Base-by-base conservation (phyloP, 2,113 vertebrate species). In the Ciconia maguari region DNA sequence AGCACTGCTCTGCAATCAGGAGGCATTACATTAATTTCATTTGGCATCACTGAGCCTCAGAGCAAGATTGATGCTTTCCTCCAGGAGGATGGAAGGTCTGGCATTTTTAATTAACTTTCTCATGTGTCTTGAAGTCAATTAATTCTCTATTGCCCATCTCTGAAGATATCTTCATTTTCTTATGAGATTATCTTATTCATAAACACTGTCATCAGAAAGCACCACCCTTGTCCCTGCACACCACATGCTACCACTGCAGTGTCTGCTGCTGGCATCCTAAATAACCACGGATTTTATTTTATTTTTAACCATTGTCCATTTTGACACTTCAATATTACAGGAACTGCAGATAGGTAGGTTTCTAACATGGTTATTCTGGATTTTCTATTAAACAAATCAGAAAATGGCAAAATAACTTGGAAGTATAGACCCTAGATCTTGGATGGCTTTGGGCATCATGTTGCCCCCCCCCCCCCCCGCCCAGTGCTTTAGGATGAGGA, bases 381-480 rank as follows among this genome's bases (percentile, higher is more conserved):
- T 15, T 83, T 88, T 48, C 52, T 84, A 38, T 76, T 52, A 57
- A 81, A 60, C 2, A 62, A 34, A 55, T 58, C 36, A 46, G 48
- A 87, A 95, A 85, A 66, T 16, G 6, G 46, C 13, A 81, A 80
- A 74, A 71, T 27, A 26, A 42, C 9, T 76, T 68, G 38, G 69
- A 16, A n/a, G 26, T 29, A n/a, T 5, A 81, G n/a, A 58, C 48
- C 11, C 51, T 20, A 41, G 9, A 54, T 17, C 19, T 74, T 36
- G 42, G 12, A 25, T 51, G 15, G 25, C 9, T 58, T 27, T 38
- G 29, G 66, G 29, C 42, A 64, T 46, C 41, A 52, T 24, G 16
- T 49, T 17, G 16, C 44, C 7, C 5, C 4, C 2, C 16, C 4
- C 44, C 7, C 5, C 4, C 2, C 16, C 4, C 4, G 5, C 6